Percentiles rank a stretch among this genome's conserved stretches.
Evolutionary conservation across 2,888 invertebrate genomes (phyloP).

Genomic region (Dinocampus coccinellae): DNA sequence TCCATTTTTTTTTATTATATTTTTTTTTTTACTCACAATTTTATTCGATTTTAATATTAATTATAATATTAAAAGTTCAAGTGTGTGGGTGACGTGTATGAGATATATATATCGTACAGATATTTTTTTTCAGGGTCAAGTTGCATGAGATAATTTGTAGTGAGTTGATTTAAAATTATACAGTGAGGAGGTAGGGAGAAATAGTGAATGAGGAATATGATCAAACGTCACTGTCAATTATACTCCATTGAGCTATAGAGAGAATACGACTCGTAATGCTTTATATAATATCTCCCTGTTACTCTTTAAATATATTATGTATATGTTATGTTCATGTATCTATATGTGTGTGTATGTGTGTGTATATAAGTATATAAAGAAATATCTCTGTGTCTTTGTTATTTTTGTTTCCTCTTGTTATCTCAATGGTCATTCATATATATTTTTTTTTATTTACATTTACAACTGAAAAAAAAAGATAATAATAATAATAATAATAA

Average conservation of each 20-base stretch:
- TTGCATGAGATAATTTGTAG: background rate
- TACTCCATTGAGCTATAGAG: conserved; percentile 6
- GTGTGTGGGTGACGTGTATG: background rate
- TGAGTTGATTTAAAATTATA: background rate
- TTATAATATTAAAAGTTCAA: background rate
- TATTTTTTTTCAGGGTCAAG: conserved; percentile 5
- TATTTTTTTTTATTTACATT: too few relatives aligned
- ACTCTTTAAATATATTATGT: background rate
- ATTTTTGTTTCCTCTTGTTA: too few relatives aligned
- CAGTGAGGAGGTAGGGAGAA: background rate
- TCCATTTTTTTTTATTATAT: background rate
- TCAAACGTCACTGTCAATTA: conserved; percentile 7
- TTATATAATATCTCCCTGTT: conserved; percentile 4
- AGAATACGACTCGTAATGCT: background rate
- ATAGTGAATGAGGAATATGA: background rate
- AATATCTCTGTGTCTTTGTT: too few relatives aligned
- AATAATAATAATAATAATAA: too few relatives aligned
- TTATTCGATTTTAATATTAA: background rate
- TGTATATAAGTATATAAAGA: too few relatives aligned
- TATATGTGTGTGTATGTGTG: background rate
- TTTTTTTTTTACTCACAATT: background rate
- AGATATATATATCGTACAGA: too few relatives aligned
- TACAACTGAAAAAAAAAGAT: background rate
- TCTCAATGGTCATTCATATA: too few relatives aligned
- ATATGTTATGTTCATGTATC: background rate